Evolutionary conservation across 2,113 vertebrate species (phyloP).

Genomic region (Thalassarche chlororhynchos): DNA sequence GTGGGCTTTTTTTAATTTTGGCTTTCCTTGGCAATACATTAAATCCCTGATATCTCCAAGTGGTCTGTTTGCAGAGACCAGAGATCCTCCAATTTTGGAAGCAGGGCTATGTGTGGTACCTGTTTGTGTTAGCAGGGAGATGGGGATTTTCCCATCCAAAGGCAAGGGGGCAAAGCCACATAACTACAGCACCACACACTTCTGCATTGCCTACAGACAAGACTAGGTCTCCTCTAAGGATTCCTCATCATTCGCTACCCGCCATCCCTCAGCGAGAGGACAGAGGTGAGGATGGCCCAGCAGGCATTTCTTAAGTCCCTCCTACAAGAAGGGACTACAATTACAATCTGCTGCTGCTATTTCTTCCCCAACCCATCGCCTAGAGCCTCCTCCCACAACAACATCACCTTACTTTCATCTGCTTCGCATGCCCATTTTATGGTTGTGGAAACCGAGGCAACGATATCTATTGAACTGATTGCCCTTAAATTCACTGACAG

Average conservation of each 20-base stretch:
- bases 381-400: background rate
- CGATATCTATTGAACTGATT: rapidly evolving
- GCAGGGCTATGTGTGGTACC: background rate
- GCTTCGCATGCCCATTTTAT: rapidly evolving
- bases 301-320: background rate
- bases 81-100: background rate
- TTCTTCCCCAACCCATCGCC: background rate
- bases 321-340: background rate
- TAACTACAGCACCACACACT: no score
- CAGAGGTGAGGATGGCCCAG: background rate
- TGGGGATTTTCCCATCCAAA: background rate
- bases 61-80: background rate
- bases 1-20: background rate
- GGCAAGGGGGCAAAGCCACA: background rate
- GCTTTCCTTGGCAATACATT: background rate
- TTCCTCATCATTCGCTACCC: background rate
- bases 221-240: background rate
- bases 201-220: rapidly evolving
- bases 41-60: background rate
- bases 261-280: rapidly evolving
- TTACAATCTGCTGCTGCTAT: background rate
- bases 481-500: background rate
- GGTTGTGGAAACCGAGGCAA: background rate
- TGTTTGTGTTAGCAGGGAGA: background rate
- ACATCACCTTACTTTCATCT: background rate